These are phyloP conservation scores for Cyprinodon diabolis DNA, from an alignment of 2,797 vertebrate species.

Conservation along the genomic window DNA sequence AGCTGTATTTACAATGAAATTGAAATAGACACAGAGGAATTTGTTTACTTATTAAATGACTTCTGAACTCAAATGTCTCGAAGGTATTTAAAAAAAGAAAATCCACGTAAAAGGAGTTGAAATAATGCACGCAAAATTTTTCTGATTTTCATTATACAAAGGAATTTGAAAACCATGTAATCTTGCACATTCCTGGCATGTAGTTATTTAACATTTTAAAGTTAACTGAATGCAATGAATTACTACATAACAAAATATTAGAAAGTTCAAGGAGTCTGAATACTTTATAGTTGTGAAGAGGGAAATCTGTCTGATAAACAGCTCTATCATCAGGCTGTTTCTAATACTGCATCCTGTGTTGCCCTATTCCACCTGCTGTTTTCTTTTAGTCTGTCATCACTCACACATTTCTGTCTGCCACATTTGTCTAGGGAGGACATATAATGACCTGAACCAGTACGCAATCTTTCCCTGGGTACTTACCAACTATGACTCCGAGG, in stretches of 20 bases:
- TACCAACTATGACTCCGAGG: conserved; percentile 97
- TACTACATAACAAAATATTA: not conserved
- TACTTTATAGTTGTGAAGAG: conserved; percentile 42
- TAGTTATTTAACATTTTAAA: not conserved
- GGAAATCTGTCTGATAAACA: conserved; percentile 66
- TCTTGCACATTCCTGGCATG: too few species aligned
- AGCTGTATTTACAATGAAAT: not conserved
- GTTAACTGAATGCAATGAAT: not conserved
- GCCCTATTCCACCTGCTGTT: conserved; percentile 45
- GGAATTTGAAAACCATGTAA: not conserved
- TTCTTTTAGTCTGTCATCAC: conserved; percentile 56
- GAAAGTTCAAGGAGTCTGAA: conserved; percentile 8
- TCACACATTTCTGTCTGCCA: conserved; percentile 60
- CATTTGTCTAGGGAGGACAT: conserved; percentile 88
- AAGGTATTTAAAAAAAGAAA: not conserved
- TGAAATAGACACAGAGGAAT: not conserved
- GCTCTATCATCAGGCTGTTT: conserved; percentile 59
- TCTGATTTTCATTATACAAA: not conserved
- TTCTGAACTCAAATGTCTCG: not conserved
- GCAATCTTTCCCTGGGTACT: conserved; percentile 98
- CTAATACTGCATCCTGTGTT: conserved; percentile 67
- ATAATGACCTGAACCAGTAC: conserved; percentile 98
- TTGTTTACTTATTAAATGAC: not conserved
- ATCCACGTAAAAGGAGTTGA: not conserved
- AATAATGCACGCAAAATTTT: not conserved